Conservation (phyloP, 2,888 invertebrate genomes). For the Ctenicera cuprea region DNA sequence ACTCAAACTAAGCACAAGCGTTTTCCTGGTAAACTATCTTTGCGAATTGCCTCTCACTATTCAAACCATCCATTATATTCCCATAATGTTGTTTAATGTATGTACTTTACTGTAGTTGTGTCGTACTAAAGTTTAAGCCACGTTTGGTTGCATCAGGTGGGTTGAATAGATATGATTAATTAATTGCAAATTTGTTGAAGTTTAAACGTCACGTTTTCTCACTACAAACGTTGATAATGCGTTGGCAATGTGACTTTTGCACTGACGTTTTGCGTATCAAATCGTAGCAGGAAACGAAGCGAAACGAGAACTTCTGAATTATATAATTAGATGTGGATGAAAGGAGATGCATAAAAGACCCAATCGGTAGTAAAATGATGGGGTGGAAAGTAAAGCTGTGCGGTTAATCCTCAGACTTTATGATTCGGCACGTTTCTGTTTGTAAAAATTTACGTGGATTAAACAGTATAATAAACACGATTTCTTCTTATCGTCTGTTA, state of each 20-base stretch:
- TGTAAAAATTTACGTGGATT: neutral
- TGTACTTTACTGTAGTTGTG: neutral
- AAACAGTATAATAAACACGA: neutral
- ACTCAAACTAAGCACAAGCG: no score
- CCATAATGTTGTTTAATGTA: neutral
- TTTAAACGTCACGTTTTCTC: no score
- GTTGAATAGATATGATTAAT: no score
- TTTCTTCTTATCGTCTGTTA: neutral
- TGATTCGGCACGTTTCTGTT: constrained; percentile 26
- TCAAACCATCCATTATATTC: constrained; percentile 5
- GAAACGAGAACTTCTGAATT: constrained; percentile 7
- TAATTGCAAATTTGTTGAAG: no score
- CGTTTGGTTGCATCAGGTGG: no score
- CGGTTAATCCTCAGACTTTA: constrained; percentile 23
- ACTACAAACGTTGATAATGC: no score
- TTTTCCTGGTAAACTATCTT: no score
- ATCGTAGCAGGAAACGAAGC: neutral
- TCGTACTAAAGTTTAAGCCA: neutral
- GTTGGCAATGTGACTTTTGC: neutral
- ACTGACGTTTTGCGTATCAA: neutral
- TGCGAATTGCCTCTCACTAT: no score
- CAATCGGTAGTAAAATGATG: constrained; percentile 28
- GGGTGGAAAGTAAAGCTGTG: constrained; percentile 26
- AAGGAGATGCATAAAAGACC: constrained; percentile 28
- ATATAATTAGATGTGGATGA: constrained; percentile 11